Evolutionary conservation across 2,888 invertebrate genomes (phyloP), one percentile per base, ranked within the genome.

Genomic region (Agrypnus murinus): DNA sequence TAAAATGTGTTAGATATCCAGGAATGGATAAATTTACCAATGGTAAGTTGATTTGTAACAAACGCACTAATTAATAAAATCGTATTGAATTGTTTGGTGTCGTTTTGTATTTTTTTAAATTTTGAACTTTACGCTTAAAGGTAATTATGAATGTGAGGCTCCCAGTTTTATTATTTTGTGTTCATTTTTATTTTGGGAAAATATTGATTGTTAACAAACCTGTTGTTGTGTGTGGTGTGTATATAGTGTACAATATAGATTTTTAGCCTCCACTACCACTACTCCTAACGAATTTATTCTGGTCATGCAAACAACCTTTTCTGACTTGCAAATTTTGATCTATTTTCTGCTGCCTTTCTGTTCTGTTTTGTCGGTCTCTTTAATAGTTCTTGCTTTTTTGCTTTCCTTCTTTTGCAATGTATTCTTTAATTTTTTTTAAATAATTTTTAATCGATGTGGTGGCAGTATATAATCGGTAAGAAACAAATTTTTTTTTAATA

Each of bases 1-100:
- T 93, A 43, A 93, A 94, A 84, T 94, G 94, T 82, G 95, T 96
- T 74, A 92, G 93, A 81, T 92, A 93, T 85, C 95, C 95, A 3
- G 94, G 92, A 75, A 92, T 91, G 85, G 91, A 91, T 76, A 87
- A 87, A 78, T 83, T 84, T 59, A 79, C 78, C 69, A 70, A 32
- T 64, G 86, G 86, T 86, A 80, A 84, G 84, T 38, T 46, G n/a
- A n/a, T 63, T 50, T 36, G 19, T 62, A 19, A 34, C 60, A 57
- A 40, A 34, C 34, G 31, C 14, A 38, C 32, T 68, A 32, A 36
- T 12, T 10, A 19, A 17, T 17, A 14, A 19, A 17, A n/a, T n/a
- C n/a, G 7, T 40, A 17, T 38, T 25, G 25, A 25, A 25, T 25
- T 25, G 5, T n/a, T 12, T 58, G 17, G 55, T n/a, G 38, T 32